Conservation (phyloP, 2,113 vertebrate genomes). For the Otolemur garnettii region DNA sequence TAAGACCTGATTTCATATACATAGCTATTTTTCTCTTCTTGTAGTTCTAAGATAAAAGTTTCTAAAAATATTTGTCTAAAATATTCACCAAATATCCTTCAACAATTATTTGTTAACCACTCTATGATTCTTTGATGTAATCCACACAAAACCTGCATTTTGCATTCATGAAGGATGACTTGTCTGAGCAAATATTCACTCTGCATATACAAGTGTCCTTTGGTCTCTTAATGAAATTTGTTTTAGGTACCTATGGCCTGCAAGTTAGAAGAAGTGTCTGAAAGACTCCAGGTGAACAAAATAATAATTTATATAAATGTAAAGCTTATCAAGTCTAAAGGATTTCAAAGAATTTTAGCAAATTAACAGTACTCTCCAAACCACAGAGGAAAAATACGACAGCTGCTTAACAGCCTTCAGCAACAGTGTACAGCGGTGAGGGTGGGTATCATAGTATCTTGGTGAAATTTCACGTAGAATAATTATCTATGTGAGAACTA, state of each 20-base stretch:
- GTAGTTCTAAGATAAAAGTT: conserved; percentile 58
- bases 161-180: conserved; percentile 46
- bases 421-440: accelerated
- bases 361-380: conserved; percentile 6
- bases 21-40: conserved; percentile 57
- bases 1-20: conserved; percentile 52
- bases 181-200: conserved; percentile 63
- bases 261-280: neutral
- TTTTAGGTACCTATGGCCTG: neutral
- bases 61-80: conserved; percentile 45
- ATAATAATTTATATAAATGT: conserved; percentile 22
- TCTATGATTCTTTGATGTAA: conserved; percentile 34
- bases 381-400: neutral
- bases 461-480: neutral
- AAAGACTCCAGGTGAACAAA: conserved; percentile 36
- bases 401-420: neutral
- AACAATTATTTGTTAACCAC: conserved; percentile 40
- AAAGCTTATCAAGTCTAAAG: neutral
- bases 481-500: neutral
- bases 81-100: conserved; percentile 53
- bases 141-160: conserved; percentile 47
- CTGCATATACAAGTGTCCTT: conserved; percentile 22
- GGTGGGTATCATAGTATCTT: no score
- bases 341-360: neutral
- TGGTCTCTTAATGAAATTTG: conserved; percentile 52